Evolutionary conservation across 2,888 invertebrate genomes (phyloP).

Genomic region (Exocentrus adspersus): DNA sequence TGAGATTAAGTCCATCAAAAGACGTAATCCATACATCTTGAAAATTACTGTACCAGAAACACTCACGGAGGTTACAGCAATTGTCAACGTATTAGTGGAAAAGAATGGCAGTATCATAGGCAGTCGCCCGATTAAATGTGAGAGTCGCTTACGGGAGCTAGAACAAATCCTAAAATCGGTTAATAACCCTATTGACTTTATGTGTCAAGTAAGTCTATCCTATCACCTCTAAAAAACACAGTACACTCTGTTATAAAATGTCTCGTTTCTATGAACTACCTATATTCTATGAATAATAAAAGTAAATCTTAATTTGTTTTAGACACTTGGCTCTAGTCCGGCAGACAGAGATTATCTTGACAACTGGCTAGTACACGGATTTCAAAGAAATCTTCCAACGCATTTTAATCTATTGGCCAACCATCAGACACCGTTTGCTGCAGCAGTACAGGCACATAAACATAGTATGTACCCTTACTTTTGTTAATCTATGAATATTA

Average conservation of each 20-base stretch:
- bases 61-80: slow-evolving; percentile 83
- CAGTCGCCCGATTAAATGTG: slow-evolving; percentile 87
- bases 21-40: slow-evolving; percentile 84
- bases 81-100: slow-evolving; percentile 83
- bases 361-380: slow-evolving; percentile 81
- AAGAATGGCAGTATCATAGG: slow-evolving; percentile 85
- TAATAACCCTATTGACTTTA: slow-evolving; percentile 86
- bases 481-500: no score
- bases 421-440: slow-evolving; percentile 57
- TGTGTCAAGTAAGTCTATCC: slow-evolving; percentile 87
- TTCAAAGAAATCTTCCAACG: slow-evolving; percentile 86
- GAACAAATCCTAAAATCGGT: slow-evolving; percentile 82
- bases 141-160: slow-evolving; percentile 83
- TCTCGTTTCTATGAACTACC: no score
- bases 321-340: slow-evolving; percentile 83
- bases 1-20: slow-evolving; percentile 78
- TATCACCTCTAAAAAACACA: no score
- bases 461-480: slow-evolving; percentile 64
- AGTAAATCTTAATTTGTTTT: slow-evolving; percentile 54
- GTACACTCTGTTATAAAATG: no score
- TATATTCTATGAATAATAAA: no score
- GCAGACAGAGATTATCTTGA: slow-evolving; percentile 82
- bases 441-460: slow-evolving; percentile 65
- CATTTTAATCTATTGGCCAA: slow-evolving; percentile 78
- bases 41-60: slow-evolving; percentile 86